Base-by-base conservation (phyloP, 1,140 invertebrate species). In the Lamellibrachia luymesi region DNA sequence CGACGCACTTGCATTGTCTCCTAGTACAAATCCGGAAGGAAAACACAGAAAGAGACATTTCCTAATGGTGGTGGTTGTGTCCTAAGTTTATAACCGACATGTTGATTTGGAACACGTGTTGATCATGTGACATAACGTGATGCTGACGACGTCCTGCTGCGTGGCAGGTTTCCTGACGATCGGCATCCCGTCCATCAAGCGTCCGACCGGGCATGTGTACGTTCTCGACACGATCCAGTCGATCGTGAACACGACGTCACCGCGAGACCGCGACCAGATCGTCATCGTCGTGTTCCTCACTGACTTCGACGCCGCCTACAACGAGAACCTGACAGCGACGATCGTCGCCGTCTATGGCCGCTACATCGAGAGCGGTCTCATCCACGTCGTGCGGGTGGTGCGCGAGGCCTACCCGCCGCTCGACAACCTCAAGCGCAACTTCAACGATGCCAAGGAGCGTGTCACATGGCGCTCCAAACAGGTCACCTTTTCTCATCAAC, bases 401-500 rank as follows among this genome's bases (percentile, higher is more conserved):
- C 8, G 93, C 7, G 92, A 94, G 51, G 94, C 95, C 90, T 96
- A 96, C 92, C 95, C 95, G 17, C 94, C 95, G 90, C 94, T 95
- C 17, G 92, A 94, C 89, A 92, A 94, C 80, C 94, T 95, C n/a
- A 95, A 95, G 50, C 93, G 94, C 91, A 96, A 95, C 38, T 96
- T 95, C 92, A 95, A 95, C 51, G 96, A 96, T 91, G 93, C 95
- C 10, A 92, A 94, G 49, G 94, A 95, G 8, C 94, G 96, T 90
- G 95, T 96, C 0, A 93, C 94, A 92, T 96, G 96, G 96, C 92
- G 96, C 17, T 95, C 96, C 13, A 96, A 96, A 94, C 96, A 96
- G 94, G 93, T 95, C 13, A 25, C 95, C 8, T 10, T 80, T 80
- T 80, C 13, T 2, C 25, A 22, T 22, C 25, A 10, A 80, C 64